A percentile compares a stretch with the other conserved stretches of the same genome.
These are phyloP conservation scores for Aleiodes testaceus DNA, from an alignment of 2,888 invertebrate genomes.

Conservation along the genomic window DNA sequence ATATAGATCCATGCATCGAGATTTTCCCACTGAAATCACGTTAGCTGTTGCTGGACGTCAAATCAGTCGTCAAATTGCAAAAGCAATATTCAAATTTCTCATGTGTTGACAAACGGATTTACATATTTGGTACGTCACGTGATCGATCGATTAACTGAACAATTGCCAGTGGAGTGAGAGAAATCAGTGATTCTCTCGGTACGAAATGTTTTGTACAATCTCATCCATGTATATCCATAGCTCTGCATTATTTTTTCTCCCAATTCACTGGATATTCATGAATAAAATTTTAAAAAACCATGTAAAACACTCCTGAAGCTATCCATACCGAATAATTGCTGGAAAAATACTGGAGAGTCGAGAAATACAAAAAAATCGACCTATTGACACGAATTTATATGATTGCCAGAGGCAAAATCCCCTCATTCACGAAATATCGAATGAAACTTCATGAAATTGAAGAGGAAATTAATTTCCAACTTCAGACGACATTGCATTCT, in stretches of 20 bases:
- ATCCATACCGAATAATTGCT: too few relatives aligned
- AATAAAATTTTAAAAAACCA: too few relatives aligned
- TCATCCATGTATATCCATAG: slow-evolving; percentile 3
- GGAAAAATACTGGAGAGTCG: too few relatives aligned
- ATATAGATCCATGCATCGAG: slow-evolving; percentile 11
- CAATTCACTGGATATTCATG: slow-evolving; percentile 8
- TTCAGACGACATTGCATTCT: too few relatives aligned
- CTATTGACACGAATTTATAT: too few relatives aligned
- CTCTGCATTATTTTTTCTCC: neutral
- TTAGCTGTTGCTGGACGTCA: slow-evolving; percentile 47
- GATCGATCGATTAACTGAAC: slow-evolving; percentile 61
- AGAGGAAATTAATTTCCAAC: too few relatives aligned
- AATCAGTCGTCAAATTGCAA: slow-evolving; percentile 65
- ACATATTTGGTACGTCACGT: slow-evolving; percentile 59
- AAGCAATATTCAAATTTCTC: slow-evolving; percentile 66
- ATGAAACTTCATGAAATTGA: too few relatives aligned
- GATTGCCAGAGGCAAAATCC: too few relatives aligned
- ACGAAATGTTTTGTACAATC: slow-evolving; percentile 17
- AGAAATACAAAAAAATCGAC: too few relatives aligned
- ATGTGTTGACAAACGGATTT: slow-evolving; percentile 66
- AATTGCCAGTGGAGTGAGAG: slow-evolving; percentile 37
- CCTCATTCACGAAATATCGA: too few relatives aligned
- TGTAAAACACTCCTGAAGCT: too few relatives aligned
- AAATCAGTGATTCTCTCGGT: slow-evolving; percentile 5
- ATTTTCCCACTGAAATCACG: slow-evolving; percentile 35